phyloP scores from a whole-genome alignment of 2,797 vertebrate genomes.

The Myotis pilosus region DNA sequence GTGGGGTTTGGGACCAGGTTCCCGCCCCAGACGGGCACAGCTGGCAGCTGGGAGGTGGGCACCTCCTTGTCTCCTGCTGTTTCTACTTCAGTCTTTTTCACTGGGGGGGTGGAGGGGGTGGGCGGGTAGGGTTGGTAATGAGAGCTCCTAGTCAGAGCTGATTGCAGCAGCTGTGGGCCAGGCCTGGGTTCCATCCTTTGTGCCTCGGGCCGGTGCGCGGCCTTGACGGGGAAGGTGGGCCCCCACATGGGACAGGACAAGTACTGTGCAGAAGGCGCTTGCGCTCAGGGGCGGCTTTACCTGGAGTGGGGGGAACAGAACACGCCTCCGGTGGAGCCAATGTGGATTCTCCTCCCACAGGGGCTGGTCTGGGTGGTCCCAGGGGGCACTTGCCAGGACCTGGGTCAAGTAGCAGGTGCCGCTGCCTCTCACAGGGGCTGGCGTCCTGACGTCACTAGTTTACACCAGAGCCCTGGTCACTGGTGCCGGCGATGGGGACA shows the following conservation, averaged over 20 bases:
- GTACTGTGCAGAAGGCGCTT: accelerated
- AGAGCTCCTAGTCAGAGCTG: not conserved
- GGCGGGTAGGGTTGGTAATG: not conserved
- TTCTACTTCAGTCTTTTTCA: not conserved
- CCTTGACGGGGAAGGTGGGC: not conserved
- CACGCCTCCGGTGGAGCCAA: no score
- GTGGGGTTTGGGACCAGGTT: not conserved
- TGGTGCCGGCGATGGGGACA: not conserved
- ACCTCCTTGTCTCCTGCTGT: accelerated
- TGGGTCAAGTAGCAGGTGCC: not conserved
- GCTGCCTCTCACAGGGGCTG: not conserved
- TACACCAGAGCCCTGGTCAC: not conserved
- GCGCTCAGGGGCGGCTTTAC: not conserved
- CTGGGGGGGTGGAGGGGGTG: no score
- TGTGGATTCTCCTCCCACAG: no score
- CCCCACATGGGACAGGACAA: no score
- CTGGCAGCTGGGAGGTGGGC: not conserved
- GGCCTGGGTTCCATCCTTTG: not conserved
- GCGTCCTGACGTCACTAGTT: not conserved
- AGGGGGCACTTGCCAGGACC: accelerated
- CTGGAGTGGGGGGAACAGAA: no score
- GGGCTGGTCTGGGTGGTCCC: not conserved
- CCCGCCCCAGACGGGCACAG: not conserved
- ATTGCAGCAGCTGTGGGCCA: not conserved
- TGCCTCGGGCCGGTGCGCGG: not conserved